Conservation (phyloP, 2,888 invertebrate genomes). For the Choreutis nemorana region DNA sequence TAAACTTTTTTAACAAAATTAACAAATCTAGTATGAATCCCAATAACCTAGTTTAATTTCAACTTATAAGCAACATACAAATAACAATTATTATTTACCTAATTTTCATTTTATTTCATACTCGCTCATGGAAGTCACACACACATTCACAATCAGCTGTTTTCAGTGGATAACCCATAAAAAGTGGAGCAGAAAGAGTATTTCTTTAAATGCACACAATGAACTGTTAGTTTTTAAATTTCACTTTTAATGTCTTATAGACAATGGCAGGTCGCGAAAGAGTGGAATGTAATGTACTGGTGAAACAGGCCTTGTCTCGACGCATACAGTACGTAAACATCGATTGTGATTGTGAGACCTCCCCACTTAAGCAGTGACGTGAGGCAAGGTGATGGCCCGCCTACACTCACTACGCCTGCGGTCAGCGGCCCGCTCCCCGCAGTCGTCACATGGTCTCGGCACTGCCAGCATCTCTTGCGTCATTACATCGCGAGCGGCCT, state of each 20-base stretch:
- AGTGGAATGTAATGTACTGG: slow-evolving; percentile 53
- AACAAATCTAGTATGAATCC: no score
- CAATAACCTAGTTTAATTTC: no score
- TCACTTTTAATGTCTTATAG: slow-evolving; percentile 59
- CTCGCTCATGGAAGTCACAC: slow-evolving; percentile 30
- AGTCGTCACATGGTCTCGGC: slow-evolving; percentile 35
- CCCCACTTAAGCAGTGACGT: slow-evolving; percentile 43
- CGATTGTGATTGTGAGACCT: slow-evolving; percentile 30
- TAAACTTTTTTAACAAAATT: no score
- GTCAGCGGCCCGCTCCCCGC: slow-evolving; percentile 25
- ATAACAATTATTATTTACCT: slow-evolving; percentile 35
- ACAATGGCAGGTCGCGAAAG: slow-evolving; percentile 29
- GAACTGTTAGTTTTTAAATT: no score
- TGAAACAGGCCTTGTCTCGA: slow-evolving; percentile 49
- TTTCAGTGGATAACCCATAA: no score
- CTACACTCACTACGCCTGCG: slow-evolving; percentile 30
- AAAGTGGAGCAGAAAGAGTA: no score
- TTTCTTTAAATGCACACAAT: no score
- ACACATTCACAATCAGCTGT: slow-evolving; percentile 36
- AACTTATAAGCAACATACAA: slow-evolving; percentile 14
- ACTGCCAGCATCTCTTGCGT: slow-evolving; percentile 37
- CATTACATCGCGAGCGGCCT: slow-evolving; percentile 26
- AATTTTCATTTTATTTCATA: slow-evolving; percentile 65
- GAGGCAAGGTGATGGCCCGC: no score
- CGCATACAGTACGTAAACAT: slow-evolving; percentile 58